Conservation (phyloP, 2,113 vertebrate genomes). For the Notarius quadriscutis region DNA sequence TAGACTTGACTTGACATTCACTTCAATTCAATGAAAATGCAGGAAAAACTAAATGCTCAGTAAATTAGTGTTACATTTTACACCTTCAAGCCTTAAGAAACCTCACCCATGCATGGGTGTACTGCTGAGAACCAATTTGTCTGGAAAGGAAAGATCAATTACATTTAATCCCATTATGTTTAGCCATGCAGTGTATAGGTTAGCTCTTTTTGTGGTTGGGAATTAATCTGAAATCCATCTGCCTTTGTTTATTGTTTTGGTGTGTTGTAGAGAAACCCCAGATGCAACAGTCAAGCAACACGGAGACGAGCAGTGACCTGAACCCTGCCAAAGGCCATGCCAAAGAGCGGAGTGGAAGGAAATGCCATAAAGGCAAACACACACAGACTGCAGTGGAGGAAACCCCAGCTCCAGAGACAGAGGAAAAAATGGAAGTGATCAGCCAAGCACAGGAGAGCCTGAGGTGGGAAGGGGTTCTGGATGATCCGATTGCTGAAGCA, state of each 20-base stretch:
- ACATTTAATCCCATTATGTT: not conserved
- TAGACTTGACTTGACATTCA: not conserved
- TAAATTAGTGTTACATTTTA: not conserved
- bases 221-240: constrained; percentile 33
- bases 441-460: constrained; percentile 72
- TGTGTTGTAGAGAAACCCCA: constrained; percentile 66
- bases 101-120: not conserved
- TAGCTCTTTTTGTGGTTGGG: not conserved
- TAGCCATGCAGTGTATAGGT: not conserved
- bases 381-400: constrained; percentile 27
- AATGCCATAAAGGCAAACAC: constrained; percentile 33
- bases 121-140: not conserved
- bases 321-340: constrained; percentile 29
- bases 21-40: not conserved
- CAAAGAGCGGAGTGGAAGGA: constrained; percentile 39
- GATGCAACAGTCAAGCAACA: constrained; percentile 39
- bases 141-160: not conserved
- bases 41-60: not conserved
- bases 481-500: constrained; percentile 79
- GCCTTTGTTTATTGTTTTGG: not conserved
- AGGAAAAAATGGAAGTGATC: constrained; percentile 46
- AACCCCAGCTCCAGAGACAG: not conserved
- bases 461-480: constrained; percentile 81
- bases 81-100: not conserved
- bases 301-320: constrained; percentile 44